Percentiles rank a stretch among this genome's conserved stretches.
These are phyloP conservation scores for Exephanes ischioxanthus DNA, from an alignment of 2,888 invertebrate species.

Conservation along the genomic window DNA sequence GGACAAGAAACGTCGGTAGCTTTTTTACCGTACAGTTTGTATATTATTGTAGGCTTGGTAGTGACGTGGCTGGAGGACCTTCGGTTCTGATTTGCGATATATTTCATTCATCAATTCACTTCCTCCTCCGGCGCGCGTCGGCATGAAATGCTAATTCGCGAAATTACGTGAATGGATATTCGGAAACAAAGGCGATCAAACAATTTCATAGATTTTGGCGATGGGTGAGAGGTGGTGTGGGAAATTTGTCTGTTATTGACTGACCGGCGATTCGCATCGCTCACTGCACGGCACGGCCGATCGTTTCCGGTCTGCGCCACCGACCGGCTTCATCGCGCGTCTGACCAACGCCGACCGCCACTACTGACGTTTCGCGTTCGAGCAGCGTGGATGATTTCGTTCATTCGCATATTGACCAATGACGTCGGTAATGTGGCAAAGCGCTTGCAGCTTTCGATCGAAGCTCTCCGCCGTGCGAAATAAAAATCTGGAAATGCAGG, in stretches of 20 bases:
- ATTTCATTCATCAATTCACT: too few relatives aligned
- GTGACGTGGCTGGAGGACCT: too few relatives aligned
- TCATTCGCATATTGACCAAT: too few relatives aligned
- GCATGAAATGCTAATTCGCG: slow-evolving; percentile 51
- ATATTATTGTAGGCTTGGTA: too few relatives aligned
- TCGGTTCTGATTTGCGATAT: too few relatives aligned
- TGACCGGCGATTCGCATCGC: slow-evolving; percentile 7
- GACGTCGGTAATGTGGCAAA: too few relatives aligned
- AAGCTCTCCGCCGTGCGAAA: too few relatives aligned
- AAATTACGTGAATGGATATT: slow-evolving; percentile 63
- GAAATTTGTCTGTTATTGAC: slow-evolving; percentile 7
- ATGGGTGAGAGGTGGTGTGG: not conserved
- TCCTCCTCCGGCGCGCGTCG: slow-evolving; percentile 27
- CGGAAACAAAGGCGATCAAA: slow-evolving; percentile 61
- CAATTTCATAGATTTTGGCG: slow-evolving; percentile 66
- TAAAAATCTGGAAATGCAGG: too few relatives aligned
- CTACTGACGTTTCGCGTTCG: slow-evolving; percentile 18
- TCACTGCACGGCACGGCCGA: not conserved
- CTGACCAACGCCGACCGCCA: slow-evolving; percentile 5
- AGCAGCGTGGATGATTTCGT: not conserved
- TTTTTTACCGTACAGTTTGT: too few relatives aligned
- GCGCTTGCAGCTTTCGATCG: too few relatives aligned
- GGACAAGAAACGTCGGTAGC: too few relatives aligned
- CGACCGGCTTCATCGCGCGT: not conserved
- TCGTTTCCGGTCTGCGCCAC: not conserved